Base-by-base conservation (phyloP, 2,888 invertebrate genomes). In the Xylota sylvarum region DNA sequence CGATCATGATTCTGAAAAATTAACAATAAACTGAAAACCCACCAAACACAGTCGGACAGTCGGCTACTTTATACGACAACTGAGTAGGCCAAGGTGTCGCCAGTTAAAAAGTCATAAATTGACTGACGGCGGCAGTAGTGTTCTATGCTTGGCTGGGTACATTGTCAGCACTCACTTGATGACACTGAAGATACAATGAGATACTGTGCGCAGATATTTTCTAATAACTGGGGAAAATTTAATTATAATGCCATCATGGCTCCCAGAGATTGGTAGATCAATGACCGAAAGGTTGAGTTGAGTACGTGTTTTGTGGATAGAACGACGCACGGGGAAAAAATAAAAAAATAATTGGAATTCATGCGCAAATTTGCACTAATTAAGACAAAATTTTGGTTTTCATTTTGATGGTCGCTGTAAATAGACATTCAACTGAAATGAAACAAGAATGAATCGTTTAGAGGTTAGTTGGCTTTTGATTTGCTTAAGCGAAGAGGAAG, bases 41-140 rank as follows among this genome's bases (percentile, higher is more conserved):
- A n/a, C n/a, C n/a, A n/a, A n/a, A n/a, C n/a, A n/a, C n/a, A n/a
- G n/a, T n/a, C n/a, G n/a, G n/a, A n/a, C n/a, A n/a, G n/a, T n/a
- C n/a, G n/a, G n/a, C n/a, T n/a, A n/a, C n/a, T n/a, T n/a, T n/a
- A n/a, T n/a, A n/a, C n/a, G 48, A 19, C 35, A 46, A 14, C 32
- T 23, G 23, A 67, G 52, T 60, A 43, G 40, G 64, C 64, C 64
- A 64, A 64, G 64, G 64, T 64, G 46, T 5, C 9, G 12, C 4
- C 46, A n/a, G 40, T 7, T n/a, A 12, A 12, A 60, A 40, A 40
- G 60, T 58, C 56, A 35, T 58, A 58, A 32, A 58, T 58, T 58
- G 0, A 10, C 37, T 23, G 23, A 5, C 12, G 7, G 46, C n/a
- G 10, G 48, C n/a, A n/a, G n/a, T n/a, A 19, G 43, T 23, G 64